phyloP scores from a whole-genome alignment of 2,888 invertebrate genomes.

The Ophioninae sp. region DNA sequence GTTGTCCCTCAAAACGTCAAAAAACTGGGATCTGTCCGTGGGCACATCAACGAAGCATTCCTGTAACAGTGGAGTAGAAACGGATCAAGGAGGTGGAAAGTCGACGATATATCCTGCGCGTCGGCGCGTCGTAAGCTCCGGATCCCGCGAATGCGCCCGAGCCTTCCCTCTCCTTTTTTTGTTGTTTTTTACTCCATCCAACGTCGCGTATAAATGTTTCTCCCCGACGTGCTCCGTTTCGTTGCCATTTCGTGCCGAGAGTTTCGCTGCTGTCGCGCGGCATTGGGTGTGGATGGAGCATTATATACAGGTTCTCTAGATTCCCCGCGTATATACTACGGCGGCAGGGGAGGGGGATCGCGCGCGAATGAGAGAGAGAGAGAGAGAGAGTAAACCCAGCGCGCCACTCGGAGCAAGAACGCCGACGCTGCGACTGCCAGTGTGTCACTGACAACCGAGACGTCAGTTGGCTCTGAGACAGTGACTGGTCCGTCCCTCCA shows the following conservation, averaged over 20 bases:
- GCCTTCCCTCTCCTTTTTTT: not conserved
- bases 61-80: not conserved
- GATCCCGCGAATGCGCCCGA: conserved; percentile 29
- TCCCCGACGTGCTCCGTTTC: conserved; percentile 16
- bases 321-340: conserved; percentile 15
- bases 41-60: conserved; percentile 7
- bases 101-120: conserved; percentile 40
- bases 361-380: conserved; percentile 7
- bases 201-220: conserved; percentile 20
- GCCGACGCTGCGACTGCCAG: conserved; percentile 69
- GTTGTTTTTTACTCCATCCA: conserved; percentile 11
- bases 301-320: conserved; percentile 36
- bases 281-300: conserved; percentile 44
- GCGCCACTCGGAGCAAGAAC: conserved; percentile 58
- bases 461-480: conserved; percentile 69
- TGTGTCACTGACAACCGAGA: conserved; percentile 73
- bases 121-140: conserved; percentile 33
- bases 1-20: not conserved
- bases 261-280: conserved; percentile 52
- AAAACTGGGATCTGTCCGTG: conserved; percentile 1
- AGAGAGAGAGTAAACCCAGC: conserved; percentile 27
- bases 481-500: conserved; percentile 53
- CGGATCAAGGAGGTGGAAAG: not conserved
- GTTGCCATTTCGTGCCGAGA: conserved; percentile 46
- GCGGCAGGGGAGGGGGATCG: not conserved